phyloP scores from a whole-genome alignment of 2,797 vertebrate species.

The Sebastes umbrosus region DNA sequence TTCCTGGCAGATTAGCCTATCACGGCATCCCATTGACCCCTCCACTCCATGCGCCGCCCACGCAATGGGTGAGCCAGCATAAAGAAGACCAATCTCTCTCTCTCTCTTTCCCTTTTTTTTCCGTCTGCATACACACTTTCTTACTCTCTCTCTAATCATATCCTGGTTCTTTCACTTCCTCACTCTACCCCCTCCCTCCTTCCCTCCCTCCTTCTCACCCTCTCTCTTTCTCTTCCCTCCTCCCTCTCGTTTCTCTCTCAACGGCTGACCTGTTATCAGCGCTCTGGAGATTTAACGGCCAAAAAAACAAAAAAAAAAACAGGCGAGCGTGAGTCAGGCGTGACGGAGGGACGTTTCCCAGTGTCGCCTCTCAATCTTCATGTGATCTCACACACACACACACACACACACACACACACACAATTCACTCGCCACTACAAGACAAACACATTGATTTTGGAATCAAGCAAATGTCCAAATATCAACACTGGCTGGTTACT shows the following conservation, averaged over 20 bases:
- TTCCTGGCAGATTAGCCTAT: conserved; percentile 80
- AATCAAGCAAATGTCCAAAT: conserved; percentile 23
- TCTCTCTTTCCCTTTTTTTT: conserved; percentile 42
- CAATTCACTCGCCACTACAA: not conserved
- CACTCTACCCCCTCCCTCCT: conserved; percentile 20
- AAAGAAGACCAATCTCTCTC: conserved; percentile 61
- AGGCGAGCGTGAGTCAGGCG: conserved; percentile 47
- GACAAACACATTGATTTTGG: conserved; percentile 26
- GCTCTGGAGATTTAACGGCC: conserved; percentile 71
- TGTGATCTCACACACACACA: conserved; percentile 9
- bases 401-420: not conserved
- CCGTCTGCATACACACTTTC: conserved; percentile 54
- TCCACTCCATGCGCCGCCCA: conserved; percentile 73
- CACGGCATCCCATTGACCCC: conserved; percentile 74
- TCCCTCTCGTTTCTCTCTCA: conserved; percentile 59
- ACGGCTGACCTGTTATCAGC: conserved; percentile 77
- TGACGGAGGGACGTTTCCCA: conserved; percentile 64
- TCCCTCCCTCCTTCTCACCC: conserved; percentile 29
- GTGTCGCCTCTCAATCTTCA: conserved; percentile 59
- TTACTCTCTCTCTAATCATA: conserved; percentile 57
- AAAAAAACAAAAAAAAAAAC: conserved; percentile 39
- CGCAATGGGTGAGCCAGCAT: conserved; percentile 71
- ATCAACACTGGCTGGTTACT: not conserved
- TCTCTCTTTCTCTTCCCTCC: conserved; percentile 16
- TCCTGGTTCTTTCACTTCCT: conserved; percentile 57